phyloP scores from a whole-genome alignment of 2,797 vertebrate genomes.

The Perdix hodgsoniae region DNA sequence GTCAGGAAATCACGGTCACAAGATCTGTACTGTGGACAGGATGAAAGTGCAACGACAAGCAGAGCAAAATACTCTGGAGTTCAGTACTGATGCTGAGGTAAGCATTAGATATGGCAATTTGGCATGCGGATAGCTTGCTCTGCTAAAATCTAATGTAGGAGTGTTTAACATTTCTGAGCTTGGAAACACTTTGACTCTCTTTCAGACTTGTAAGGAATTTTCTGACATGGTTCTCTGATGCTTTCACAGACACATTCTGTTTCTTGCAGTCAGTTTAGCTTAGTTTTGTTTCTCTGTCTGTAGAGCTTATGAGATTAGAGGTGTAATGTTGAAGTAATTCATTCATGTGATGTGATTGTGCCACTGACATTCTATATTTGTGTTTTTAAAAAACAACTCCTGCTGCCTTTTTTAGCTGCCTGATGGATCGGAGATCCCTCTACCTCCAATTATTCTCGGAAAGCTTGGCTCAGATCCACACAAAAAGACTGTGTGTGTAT shows the following conservation, averaged over 20 bases:
- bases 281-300: neutral
- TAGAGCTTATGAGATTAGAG: neutral
- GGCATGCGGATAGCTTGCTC: neutral
- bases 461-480: constrained; percentile 88
- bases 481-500: constrained; percentile 96
- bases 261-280: neutral
- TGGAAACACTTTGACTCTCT: neutral
- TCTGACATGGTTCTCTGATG: neutral
- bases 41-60: constrained; percentile 2
- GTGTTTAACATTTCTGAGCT: neutral
- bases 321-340: neutral
- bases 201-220: neutral
- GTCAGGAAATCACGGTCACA: neutral
- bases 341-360: neutral
- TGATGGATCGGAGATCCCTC: constrained; percentile 89
- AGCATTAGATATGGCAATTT: neutral
- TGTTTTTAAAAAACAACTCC: neutral
- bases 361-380: rapidly evolving
- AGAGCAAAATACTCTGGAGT: neutral
- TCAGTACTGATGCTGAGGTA: neutral
- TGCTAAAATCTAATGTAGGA: neutral
- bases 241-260: neutral
- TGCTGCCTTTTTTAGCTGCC: constrained; percentile 81
- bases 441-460: constrained; percentile 93
- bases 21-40: neutral